Evolutionary conservation across 2,888 invertebrate genomes (phyloP).

Genomic region (Luffia ferchaultella): DNA sequence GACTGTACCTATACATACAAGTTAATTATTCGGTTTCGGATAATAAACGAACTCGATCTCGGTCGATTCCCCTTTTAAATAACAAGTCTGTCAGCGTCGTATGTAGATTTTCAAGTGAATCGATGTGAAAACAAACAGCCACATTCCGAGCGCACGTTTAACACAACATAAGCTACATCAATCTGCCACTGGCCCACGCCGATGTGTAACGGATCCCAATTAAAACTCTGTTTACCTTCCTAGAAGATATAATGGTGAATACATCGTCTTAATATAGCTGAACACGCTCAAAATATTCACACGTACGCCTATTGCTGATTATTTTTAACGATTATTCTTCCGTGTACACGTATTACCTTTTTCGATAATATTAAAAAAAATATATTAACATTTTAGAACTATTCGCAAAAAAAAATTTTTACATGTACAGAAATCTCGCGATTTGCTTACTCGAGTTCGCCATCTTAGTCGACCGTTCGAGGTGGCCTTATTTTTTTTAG

Average conservation of each 20-base stretch:
- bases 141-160: too few species aligned
- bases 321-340: not conserved
- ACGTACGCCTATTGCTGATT: not conserved
- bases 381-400: too few species aligned
- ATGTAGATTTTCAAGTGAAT: not conserved
- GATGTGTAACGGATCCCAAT: conserved; percentile 44
- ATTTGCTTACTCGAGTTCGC: too few species aligned
- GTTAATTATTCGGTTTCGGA: not conserved
- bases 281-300: not conserved
- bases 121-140: not conserved
- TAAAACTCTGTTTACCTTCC: conserved; percentile 52
- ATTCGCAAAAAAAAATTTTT: too few species aligned
- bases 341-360: too few species aligned
- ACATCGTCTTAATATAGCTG: not conserved
- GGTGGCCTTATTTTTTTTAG: too few species aligned
- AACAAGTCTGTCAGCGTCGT: not conserved
- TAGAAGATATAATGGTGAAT: conserved; percentile 22
- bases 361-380: too few species aligned
- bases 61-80: not conserved
- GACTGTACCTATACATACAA: not conserved
- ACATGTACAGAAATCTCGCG: too few species aligned
- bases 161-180: too few species aligned
- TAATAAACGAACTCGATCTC: not conserved
- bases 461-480: too few species aligned
- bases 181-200: conserved; percentile 33